phyloP scores from a whole-genome alignment of 2,888 invertebrate genomes.

The Calameuta idolon region DNA sequence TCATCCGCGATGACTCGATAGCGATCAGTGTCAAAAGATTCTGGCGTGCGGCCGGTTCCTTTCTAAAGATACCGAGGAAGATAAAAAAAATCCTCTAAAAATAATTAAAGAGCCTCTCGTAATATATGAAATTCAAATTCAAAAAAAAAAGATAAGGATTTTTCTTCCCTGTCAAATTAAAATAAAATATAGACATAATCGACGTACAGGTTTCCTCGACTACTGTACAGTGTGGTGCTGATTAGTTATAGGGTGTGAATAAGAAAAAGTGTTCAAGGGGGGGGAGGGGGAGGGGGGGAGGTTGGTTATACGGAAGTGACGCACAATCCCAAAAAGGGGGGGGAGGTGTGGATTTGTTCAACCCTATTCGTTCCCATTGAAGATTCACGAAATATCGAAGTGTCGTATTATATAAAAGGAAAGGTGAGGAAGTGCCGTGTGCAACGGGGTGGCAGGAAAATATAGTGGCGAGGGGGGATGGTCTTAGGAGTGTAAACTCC shows the following conservation, averaged over 20 bases:
- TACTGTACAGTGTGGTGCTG: not conserved
- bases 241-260: not conserved
- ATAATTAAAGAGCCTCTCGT: not conserved
- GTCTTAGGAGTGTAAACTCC: conserved; percentile 64
- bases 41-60: not conserved
- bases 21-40: not conserved
- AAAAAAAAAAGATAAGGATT: not conserved
- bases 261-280: not conserved
- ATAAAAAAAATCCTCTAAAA: not conserved
- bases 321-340: not conserved
- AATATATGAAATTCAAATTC: not conserved
- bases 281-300: not conserved
- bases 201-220: not conserved
- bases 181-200: no score
- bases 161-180: not conserved
- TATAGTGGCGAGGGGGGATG: conserved; percentile 60
- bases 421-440: not conserved
- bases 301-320: not conserved
- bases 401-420: not conserved
- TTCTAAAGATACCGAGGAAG: not conserved
- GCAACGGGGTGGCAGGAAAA: not conserved
- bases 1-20: not conserved
- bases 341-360: not conserved
- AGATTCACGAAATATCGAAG: not conserved
- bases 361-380: not conserved